phyloP scores from a whole-genome alignment of 1,140 invertebrate species.

The Drosophila athabasca region DNA sequence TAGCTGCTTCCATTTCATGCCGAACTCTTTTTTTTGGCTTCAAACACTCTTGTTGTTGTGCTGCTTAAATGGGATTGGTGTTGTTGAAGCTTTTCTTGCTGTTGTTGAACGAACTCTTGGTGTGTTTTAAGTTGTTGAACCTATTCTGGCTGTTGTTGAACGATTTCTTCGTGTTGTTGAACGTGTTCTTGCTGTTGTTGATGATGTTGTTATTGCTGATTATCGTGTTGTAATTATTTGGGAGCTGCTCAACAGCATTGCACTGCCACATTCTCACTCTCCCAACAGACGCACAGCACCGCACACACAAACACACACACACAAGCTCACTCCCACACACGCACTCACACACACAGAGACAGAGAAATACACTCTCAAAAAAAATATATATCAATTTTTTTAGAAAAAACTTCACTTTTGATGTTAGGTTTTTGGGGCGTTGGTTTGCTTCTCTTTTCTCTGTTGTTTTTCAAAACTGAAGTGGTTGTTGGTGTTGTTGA shows the following conservation, averaged over 20 bases:
- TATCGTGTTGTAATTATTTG: slow-evolving; percentile 13
- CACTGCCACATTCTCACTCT: slow-evolving; percentile 64
- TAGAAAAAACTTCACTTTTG: slow-evolving; percentile 16
- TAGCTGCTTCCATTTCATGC: slow-evolving; percentile 84
- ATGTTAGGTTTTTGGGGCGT: slow-evolving; percentile 2
- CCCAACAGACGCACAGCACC: background rate
- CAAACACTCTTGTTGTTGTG: slow-evolving; percentile 77
- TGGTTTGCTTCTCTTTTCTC: slow-evolving; percentile 6
- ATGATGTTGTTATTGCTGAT: slow-evolving; percentile 25
- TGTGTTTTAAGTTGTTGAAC: too few species aligned
- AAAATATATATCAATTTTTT: slow-evolving; percentile 23
- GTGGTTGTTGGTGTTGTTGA: slow-evolving; percentile 26
- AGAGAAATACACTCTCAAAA: slow-evolving; percentile 20
- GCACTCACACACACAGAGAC: background rate
- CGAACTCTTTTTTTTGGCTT: slow-evolving; percentile 83
- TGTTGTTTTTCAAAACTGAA: background rate
- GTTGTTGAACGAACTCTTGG: slow-evolving; percentile 8
- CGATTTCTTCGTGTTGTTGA: too few species aligned
- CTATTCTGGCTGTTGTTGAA: too few species aligned
- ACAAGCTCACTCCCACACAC: too few species aligned
- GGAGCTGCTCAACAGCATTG: slow-evolving; percentile 58
- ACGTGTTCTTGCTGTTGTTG: slow-evolving; percentile 18
- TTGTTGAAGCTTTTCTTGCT: slow-evolving; percentile 31
- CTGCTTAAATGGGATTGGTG: slow-evolving; percentile 47
- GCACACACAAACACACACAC: too few species aligned